Conservation (phyloP, 2,113 vertebrate species). For the Genyomyrus donnyi region DNA sequence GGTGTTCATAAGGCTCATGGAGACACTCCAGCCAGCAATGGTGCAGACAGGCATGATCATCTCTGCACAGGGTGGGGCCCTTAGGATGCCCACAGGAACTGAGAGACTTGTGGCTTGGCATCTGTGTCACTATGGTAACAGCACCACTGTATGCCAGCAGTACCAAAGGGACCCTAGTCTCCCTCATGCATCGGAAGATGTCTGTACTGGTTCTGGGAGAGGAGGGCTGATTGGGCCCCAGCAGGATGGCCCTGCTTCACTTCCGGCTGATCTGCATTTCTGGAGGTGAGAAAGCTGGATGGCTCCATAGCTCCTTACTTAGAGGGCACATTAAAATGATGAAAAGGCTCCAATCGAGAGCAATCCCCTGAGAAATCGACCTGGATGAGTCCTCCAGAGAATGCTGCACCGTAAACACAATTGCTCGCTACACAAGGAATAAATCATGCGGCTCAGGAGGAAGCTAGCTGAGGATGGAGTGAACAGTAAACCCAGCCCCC, state of each 20-base stretch:
- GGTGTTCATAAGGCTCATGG: neutral
- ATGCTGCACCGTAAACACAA: neutral
- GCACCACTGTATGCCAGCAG: neutral
- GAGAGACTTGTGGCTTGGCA: neutral
- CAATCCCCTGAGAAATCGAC: neutral
- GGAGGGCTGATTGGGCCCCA: neutral
- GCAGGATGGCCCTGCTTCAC: neutral
- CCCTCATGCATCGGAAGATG: neutral
- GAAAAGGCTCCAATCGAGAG: neutral
- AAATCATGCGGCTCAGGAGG: neutral
- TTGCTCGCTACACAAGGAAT: neutral
- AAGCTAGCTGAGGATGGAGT: neutral
- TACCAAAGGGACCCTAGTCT: neutral
- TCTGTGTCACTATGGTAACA: conserved; percentile 4
- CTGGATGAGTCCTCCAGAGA: neutral
- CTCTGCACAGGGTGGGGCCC: neutral
- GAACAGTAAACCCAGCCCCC: neutral
- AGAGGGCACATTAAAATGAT: neutral
- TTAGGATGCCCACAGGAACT: neutral
- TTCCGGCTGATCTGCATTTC: neutral
- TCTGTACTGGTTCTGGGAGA: neutral
- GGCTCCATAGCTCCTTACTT: neutral
- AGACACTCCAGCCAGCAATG: neutral
- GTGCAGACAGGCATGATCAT: neutral
- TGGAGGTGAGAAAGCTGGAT: neutral